Evolutionary conservation across 2,113 vertebrate genomes (phyloP), one percentile per base, ranked within the genome.

Genomic region (Corapipo altera): DNA sequence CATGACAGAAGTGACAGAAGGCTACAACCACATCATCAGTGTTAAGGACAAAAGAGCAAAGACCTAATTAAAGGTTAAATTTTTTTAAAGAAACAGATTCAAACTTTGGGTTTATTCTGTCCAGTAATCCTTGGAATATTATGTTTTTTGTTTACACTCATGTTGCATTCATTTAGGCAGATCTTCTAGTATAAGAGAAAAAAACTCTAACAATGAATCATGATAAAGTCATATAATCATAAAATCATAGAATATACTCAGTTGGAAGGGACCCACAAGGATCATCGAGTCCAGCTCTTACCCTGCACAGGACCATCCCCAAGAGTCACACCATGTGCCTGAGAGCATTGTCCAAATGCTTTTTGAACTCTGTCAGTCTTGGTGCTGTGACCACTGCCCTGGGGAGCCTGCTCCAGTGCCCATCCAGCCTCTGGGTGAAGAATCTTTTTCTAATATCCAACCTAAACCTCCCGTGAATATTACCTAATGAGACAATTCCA

Each of bases 211-310:
- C 12, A 37, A 52, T 37, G 48, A 88, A 66, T 55, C 15, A 75
- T 4, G 2, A 43, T 55, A 49, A 59, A 51, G 16, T 26, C 1
- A 1, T 21, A 52, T 14, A 43, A 59, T 22, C 1, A 1, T 22
- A 54, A 20, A 46, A 46, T 23, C 33, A 77, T 5, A 24, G 18
- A 75, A 32, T 62, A 41, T 5, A 6, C 12, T 24, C 9, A 69
- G 3, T 19, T 41, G 48, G n/a, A 82, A 61, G n/a, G 30, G 46
- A 54, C 16, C 14, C 16, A 41, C 26, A 3, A 48, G 13, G 9
- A 62, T 19, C 23, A 39, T 5, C 6, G 20, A 62, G 16, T 62
- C 41, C 24, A 83, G 1, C 9, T 62, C 62, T 23, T 59, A 30
- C 7, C 39, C 46, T 48, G 30, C 13, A 69, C 14, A 89, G 41